phyloP scores from a whole-genome alignment of 2,888 invertebrate genomes.

The Pseudeuparius sepicola region DNA sequence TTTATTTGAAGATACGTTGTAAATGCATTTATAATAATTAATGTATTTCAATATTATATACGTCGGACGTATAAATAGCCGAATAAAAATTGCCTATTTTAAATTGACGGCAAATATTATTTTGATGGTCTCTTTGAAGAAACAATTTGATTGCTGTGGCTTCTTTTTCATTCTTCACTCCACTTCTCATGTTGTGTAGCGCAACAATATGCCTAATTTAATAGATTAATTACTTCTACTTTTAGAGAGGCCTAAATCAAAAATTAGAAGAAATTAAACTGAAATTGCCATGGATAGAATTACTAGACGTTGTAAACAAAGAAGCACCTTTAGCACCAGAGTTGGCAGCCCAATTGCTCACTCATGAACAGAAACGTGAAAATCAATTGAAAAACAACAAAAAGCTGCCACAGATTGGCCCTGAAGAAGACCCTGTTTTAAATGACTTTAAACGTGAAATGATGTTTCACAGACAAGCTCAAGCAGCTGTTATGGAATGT shows the following conservation, averaged over 20 bases:
- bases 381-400: constrained; percentile 57
- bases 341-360: constrained; percentile 64
- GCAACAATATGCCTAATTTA: neutral
- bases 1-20: no score
- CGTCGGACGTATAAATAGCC: no score
- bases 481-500: constrained; percentile 72
- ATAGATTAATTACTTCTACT: constrained; percentile 12
- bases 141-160: no score
- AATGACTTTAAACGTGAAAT: constrained; percentile 92
- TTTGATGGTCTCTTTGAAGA: no score
- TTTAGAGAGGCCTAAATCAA: constrained; percentile 51
- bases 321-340: constrained; percentile 80
- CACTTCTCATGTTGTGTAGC: no score
- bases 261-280: constrained; percentile 63
- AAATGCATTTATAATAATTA: no score
- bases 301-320: constrained; percentile 65
- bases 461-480: constrained; percentile 76
- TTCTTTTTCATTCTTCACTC: no score
- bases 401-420: constrained; percentile 52
- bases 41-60: no score
- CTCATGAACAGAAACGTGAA: constrained; percentile 60
- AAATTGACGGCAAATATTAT: no score
- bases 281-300: constrained; percentile 76
- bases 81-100: no score
- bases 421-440: constrained; percentile 65